A percentile compares a stretch with the other conserved stretches of the same genome.
These are phyloP conservation scores for Cryptoblepharus egeriae DNA, from an alignment of 2,797 vertebrate genomes.

Conservation along the genomic window DNA sequence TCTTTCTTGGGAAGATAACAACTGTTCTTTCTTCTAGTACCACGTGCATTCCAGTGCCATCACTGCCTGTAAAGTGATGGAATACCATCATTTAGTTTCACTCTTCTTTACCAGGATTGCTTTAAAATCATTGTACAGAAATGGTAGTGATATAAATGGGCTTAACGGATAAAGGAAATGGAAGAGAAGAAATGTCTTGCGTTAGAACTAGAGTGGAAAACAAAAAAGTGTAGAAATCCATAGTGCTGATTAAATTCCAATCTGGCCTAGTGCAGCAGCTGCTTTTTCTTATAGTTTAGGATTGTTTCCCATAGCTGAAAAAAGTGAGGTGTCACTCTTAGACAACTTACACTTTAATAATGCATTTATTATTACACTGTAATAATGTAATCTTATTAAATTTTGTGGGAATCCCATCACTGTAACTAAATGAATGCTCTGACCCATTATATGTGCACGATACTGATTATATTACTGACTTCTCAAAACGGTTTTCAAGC, in stretches of 20 bases:
- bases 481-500: not conserved
- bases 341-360: not conserved
- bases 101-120: conserved; percentile 33
- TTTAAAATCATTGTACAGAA: conserved; percentile 17
- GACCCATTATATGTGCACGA: not conserved
- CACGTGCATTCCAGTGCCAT: conserved; percentile 56
- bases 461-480: not conserved
- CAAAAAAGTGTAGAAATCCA: not conserved
- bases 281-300: not conserved
- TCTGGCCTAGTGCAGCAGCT: not conserved
- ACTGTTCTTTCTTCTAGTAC: conserved; percentile 20
- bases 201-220: not conserved
- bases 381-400: not conserved
- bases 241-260: not conserved
- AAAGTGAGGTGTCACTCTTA: not conserved
- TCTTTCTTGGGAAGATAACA: conserved; percentile 60
- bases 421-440: not conserved
- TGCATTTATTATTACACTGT: no score
- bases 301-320: not conserved
- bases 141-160: not conserved
- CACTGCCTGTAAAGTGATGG: conserved; percentile 49
- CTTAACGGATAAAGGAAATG: not conserved
- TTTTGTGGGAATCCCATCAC: not conserved
- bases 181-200: not conserved
- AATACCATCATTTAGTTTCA: conserved; percentile 31